Evolutionary conservation across 2,888 invertebrate species (phyloP).

Genomic region (Zygothrica quintamaculata): DNA sequence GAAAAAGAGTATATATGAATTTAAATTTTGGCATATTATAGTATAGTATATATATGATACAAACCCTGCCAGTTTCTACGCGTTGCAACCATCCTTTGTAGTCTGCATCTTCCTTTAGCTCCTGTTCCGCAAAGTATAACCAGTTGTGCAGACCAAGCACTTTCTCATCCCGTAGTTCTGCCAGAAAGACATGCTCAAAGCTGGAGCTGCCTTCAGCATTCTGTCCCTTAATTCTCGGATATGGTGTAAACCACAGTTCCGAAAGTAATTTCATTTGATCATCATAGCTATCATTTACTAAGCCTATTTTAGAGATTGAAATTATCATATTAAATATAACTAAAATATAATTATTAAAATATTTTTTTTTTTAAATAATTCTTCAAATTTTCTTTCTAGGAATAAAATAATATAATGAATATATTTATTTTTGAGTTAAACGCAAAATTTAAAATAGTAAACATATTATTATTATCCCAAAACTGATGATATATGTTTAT

Average conservation of each 20-base stretch:
- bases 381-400: too few relatives aligned
- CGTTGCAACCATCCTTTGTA: slow-evolving; percentile 76
- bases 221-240: slow-evolving; percentile 65
- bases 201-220: slow-evolving; percentile 79
- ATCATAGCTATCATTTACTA: slow-evolving; percentile 63
- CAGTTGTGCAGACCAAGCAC: slow-evolving; percentile 81
- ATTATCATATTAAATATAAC: too few relatives aligned
- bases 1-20: not conserved
- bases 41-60: too few relatives aligned
- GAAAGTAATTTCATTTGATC: slow-evolving; percentile 71
- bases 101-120: slow-evolving; percentile 73
- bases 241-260: slow-evolving; percentile 80
- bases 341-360: too few relatives aligned
- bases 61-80: slow-evolving; percentile 71
- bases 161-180: slow-evolving; percentile 71
- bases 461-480: too few relatives aligned
- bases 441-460: too few relatives aligned
- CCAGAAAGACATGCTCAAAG: slow-evolving; percentile 81
- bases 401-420: too few relatives aligned
- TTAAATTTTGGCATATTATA: too few relatives aligned
- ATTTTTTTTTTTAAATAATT: too few relatives aligned
- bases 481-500: too few relatives aligned
- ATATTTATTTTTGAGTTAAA: too few relatives aligned
- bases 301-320: slow-evolving; percentile 55
- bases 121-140: slow-evolving; percentile 81